Evolutionary conservation across 2,888 invertebrate genomes (phyloP), one percentile per base, ranked within the genome.

Genomic region (Metellina segmentata): DNA sequence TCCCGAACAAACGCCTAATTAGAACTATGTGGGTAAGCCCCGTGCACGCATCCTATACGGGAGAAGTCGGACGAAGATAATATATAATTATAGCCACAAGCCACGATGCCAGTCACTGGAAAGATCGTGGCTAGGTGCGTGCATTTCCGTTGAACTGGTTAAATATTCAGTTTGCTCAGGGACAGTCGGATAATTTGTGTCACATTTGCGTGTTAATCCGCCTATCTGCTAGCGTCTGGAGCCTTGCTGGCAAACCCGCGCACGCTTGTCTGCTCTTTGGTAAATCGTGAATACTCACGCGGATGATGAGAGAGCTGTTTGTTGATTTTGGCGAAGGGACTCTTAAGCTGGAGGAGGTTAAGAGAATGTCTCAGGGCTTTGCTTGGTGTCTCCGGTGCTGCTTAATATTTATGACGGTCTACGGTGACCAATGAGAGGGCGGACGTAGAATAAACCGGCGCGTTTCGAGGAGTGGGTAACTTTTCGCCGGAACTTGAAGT

Each of bases 171-270:
- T 90, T 85, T 75, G 85, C 85, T 13, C 74, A 74, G 90, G 61
- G 85, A 85, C 90, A 85, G 90, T 85, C 75, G 85, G 90, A 90
- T 90, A 90, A 90, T 90, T 90, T 90, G 90, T 90, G 90, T 90
- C 90, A 90, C 85, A 90, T 90, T 85, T 90, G 90, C 90, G 85
- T 90, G 90, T 81, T 90, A 85, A 90, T 90, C 85, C 81, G 72
- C 20, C 77, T 51, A 82, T 88, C 79, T 89, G 77, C 34, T 70
- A 75, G 78, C 51, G 52, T 86, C 79, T 71, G 16, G 78, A 52
- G 34, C 34, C 77, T 75, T 82, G 75, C 51, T 16, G 19, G 53
- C 74, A 53, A 52, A 72, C 78, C 71, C 71, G 51, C 8, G 69
- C 81, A 74, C 19, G 74, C 81, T 89, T 89, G 89, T 77, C 69